Evolutionary conservation across 1,140 invertebrate genomes (phyloP).

Genomic region (Macrobrachium rosenbergii): DNA sequence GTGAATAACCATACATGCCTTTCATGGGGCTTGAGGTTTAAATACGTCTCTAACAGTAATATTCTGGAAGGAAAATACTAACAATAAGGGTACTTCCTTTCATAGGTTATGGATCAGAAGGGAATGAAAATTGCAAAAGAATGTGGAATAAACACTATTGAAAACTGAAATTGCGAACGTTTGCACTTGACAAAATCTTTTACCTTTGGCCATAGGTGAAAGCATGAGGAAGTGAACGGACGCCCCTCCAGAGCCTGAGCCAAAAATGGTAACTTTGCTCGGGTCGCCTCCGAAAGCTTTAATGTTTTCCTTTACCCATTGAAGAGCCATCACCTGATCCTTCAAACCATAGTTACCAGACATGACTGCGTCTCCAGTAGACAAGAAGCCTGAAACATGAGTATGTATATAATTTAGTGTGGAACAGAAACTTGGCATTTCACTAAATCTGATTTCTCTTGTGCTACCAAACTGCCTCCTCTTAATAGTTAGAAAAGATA

Average conservation of each 20-base stretch:
- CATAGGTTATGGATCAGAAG: too few species aligned
- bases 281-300: slow-evolving; percentile 44
- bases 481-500: too few species aligned
- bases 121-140: too few species aligned
- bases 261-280: slow-evolving; percentile 57
- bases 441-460: too few species aligned
- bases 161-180: too few species aligned
- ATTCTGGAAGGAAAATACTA: neutral
- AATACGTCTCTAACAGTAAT: neutral
- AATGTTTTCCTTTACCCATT: slow-evolving; percentile 61
- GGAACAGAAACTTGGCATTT: too few species aligned
- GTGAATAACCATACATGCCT: neutral
- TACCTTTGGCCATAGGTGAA: slow-evolving; percentile 69
- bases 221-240: slow-evolving; percentile 72
- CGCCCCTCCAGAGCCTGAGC: slow-evolving; percentile 15
- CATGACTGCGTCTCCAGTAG: slow-evolving; percentile 27
- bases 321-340: slow-evolving; percentile 49
- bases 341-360: slow-evolving; percentile 53
- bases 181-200: too few species aligned
- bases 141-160: too few species aligned
- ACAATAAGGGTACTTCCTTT: too few species aligned
- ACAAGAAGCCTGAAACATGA: slow-evolving; percentile 46
- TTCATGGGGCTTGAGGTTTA: neutral
- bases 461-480: too few species aligned
- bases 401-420: too few species aligned